These are phyloP conservation scores for Neoarius graeffei DNA, from an alignment of 2,113 vertebrate genomes.

Conservation along the genomic window DNA sequence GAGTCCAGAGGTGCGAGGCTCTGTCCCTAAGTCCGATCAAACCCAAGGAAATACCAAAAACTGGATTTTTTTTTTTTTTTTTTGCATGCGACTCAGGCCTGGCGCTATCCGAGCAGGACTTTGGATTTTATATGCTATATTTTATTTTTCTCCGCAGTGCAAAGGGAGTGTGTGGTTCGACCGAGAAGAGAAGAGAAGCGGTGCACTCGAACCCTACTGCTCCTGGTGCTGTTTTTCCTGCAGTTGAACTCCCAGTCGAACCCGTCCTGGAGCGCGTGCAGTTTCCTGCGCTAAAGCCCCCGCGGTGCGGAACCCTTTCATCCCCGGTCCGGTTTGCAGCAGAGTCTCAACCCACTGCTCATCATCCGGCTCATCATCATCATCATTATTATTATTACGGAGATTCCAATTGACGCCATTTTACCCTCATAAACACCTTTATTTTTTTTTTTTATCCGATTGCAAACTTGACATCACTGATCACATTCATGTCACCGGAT, in stretches of 20 bases:
- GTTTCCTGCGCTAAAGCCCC: not conserved
- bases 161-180: constrained; percentile 72
- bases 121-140: constrained; percentile 63
- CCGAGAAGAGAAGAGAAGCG: constrained; percentile 69
- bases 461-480: constrained; percentile 71
- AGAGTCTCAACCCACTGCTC: too few relatives aligned
- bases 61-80: constrained; percentile 42
- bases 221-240: not conserved
- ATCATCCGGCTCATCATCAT: too few relatives aligned
- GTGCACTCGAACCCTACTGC: constrained; percentile 49
- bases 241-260: constrained; percentile 24
- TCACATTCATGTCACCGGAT: constrained; percentile 71
- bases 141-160: constrained; percentile 73
- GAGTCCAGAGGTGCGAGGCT: constrained; percentile 56
- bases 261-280: not conserved
- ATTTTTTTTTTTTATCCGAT: constrained; percentile 59
- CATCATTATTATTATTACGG: constrained; percentile 5
- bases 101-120: constrained; percentile 64
- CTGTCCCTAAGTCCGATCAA: constrained; percentile 48
- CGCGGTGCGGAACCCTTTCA: constrained; percentile 7
- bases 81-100: constrained; percentile 36
- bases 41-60: constrained; percentile 48
- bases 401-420: constrained; percentile 76
- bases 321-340: constrained; percentile 49
- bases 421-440: constrained; percentile 66